Percentiles rank a stretch among this genome's conserved stretches.
Evolutionary conservation across 53 echinoderm and acorn worm species (phyloP).

Genomic region (Astropecten irregularis): DNA sequence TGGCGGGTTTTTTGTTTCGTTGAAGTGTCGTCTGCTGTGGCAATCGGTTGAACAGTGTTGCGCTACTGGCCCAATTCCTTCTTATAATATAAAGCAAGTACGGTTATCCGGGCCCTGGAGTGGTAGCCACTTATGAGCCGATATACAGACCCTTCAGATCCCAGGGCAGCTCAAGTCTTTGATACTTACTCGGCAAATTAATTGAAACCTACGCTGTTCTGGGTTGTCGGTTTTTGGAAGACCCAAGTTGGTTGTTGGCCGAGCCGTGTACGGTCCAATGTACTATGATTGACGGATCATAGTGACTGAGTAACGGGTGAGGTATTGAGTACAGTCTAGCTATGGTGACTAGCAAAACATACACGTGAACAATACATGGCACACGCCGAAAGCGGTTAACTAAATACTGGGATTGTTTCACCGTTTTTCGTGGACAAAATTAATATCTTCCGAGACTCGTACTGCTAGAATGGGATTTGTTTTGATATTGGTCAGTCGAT

Average conservation of each 20-base stretch:
- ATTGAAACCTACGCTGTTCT: conserved; percentile 33
- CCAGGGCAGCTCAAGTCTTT: conserved; percentile 7
- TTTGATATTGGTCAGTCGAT: conserved; percentile 49
- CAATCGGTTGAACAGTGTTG: conserved; percentile 12
- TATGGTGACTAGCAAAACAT: conserved; percentile 29
- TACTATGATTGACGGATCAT: conserved; percentile 42
- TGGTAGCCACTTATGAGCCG: conserved; percentile 24
- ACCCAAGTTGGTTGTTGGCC: neutral
- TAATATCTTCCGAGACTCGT: conserved; percentile 55
- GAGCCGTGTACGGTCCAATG: neutral
- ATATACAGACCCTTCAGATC: conserved; percentile 12
- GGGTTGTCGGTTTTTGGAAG: too few relatives aligned
- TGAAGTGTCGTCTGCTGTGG: neutral
- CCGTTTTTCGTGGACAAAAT: conserved; percentile 46
- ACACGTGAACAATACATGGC: conserved; percentile 34
- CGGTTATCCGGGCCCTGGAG: conserved; percentile 49
- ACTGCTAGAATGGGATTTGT: conserved; percentile 47
- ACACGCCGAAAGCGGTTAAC: conserved; percentile 53
- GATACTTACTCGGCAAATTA: conserved; percentile 42
- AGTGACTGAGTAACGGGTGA: conserved; percentile 17
- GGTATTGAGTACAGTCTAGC: conserved; percentile 15
- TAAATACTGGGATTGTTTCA: conserved; percentile 47
- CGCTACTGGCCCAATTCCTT: conserved; percentile 30
- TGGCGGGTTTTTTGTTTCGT: conserved; percentile 23
- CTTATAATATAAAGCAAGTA: conserved; percentile 31